A percentile compares a stretch with the other conserved stretches of the same genome.
Conservation (phyloP, 2,113 vertebrate genomes). For the Gallinago jamesoni region DNA sequence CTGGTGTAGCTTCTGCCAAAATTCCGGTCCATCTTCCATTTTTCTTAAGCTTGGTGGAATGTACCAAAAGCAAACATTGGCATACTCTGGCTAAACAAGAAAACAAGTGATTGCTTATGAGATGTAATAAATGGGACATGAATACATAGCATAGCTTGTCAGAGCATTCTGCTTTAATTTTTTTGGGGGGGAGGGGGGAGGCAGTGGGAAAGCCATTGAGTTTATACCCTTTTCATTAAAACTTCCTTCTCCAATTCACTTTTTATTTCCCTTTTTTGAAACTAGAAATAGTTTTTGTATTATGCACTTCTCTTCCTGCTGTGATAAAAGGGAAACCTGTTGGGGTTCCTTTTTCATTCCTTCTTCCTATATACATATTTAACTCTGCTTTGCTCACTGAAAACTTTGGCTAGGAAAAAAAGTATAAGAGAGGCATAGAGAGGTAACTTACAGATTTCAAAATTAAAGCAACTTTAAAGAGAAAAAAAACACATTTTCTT, state of each 20-base stretch:
- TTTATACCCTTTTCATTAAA: neutral
- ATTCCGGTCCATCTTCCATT: conserved; percentile 78
- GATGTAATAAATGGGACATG: neutral
- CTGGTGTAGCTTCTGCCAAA: conserved; percentile 77
- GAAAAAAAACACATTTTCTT: neutral
- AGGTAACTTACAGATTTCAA: neutral
- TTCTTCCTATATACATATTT: neutral
- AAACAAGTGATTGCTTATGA: neutral
- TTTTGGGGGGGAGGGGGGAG: accelerated
- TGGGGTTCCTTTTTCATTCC: neutral
- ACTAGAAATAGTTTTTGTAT: neutral
- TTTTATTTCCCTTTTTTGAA: neutral
- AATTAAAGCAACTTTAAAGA: neutral
- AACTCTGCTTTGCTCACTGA: neutral
- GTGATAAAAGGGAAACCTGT: neutral
- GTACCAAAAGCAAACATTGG: conserved; percentile 86
- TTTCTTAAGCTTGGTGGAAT: conserved; percentile 80
- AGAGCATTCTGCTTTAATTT: neutral
- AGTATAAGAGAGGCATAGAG: neutral
- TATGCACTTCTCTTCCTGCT: neutral
- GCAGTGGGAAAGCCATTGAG: neutral
- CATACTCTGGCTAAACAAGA: conserved; percentile 78
- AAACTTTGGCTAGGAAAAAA: neutral
- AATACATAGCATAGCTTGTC: neutral
- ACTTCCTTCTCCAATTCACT: neutral